Conservation (phyloP, 2,888 invertebrate genomes). For the Exocentrus adspersus region DNA sequence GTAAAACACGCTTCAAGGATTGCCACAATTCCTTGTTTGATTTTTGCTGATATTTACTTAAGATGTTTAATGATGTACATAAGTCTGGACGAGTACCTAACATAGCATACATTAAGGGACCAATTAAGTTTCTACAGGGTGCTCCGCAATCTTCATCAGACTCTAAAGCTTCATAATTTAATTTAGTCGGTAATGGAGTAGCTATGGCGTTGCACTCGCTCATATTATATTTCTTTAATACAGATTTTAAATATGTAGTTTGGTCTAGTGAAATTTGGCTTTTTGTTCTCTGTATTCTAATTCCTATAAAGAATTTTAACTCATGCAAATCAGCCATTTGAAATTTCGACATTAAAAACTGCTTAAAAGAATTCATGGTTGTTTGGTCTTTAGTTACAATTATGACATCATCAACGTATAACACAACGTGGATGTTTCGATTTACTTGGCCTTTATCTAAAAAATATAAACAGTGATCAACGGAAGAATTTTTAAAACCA, state of each 20-base stretch:
- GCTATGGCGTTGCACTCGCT: constrained; percentile 37
- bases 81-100: constrained; percentile 43
- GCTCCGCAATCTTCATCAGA: constrained; percentile 44
- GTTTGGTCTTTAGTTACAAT: neutral
- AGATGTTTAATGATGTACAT: constrained; percentile 43
- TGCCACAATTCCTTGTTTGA: constrained; percentile 46
- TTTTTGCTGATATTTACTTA: constrained; percentile 49
- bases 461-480: constrained; percentile 2
- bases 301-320: constrained; percentile 5
- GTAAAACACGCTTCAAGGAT: constrained; percentile 46
- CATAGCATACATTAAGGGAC: constrained; percentile 41
- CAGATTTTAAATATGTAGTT: constrained; percentile 38
- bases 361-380: neutral
- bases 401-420: neutral
- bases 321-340: neutral
- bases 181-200: constrained; percentile 44
- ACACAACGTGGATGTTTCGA: neutral
- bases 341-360: neutral
- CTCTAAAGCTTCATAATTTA: constrained; percentile 46
- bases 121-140: constrained; percentile 40
- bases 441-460: neutral
- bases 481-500: constrained; percentile 5
- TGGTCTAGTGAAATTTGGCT: constrained; percentile 18
- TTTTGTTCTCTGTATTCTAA: constrained; percentile 30
- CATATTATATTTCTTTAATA: constrained; percentile 49